Conservation (phyloP, 2,888 invertebrate genomes). For the Dynastes tityus region DNA sequence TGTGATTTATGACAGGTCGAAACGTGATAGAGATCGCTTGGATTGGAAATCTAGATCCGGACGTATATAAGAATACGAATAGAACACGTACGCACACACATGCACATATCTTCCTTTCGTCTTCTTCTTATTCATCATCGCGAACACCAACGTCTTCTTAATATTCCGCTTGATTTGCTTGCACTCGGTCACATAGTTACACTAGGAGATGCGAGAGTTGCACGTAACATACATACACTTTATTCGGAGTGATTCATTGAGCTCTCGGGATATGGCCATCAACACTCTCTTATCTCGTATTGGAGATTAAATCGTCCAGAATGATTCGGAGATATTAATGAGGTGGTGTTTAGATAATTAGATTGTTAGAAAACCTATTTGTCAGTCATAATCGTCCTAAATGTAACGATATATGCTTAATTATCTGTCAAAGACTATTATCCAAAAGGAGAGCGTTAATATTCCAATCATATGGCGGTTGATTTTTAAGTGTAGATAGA, state of each 20-base stretch:
- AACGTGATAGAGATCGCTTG: slow-evolving; percentile 47
- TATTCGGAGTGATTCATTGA: slow-evolving; percentile 50
- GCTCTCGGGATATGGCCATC: slow-evolving; percentile 9
- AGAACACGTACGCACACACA: not conserved
- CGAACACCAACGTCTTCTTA: slow-evolving; percentile 13
- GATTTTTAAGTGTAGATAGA: no score
- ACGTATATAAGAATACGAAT: not conserved
- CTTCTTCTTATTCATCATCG: slow-evolving; percentile 7
- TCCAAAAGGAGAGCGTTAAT: no score
- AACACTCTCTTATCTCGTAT: slow-evolving; percentile 30
- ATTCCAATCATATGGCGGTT: no score
- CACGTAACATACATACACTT: not conserved
- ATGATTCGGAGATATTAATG: slow-evolving; percentile 6
- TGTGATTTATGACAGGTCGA: slow-evolving; percentile 48
- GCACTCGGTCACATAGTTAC: slow-evolving; percentile 2
- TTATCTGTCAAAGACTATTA: no score
- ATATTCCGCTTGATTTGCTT: slow-evolving; percentile 21
- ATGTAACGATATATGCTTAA: no score
- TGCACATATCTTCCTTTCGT: slow-evolving; percentile 47
- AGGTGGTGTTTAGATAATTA: not conserved
- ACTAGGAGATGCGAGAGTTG: not conserved
- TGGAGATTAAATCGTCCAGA: slow-evolving; percentile 16
- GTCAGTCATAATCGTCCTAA: not conserved
- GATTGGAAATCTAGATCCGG: slow-evolving; percentile 16
- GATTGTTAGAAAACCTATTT: not conserved